Base-by-base conservation (phyloP, 1,140 invertebrate genomes). In the Lucilia sericata region DNA sequence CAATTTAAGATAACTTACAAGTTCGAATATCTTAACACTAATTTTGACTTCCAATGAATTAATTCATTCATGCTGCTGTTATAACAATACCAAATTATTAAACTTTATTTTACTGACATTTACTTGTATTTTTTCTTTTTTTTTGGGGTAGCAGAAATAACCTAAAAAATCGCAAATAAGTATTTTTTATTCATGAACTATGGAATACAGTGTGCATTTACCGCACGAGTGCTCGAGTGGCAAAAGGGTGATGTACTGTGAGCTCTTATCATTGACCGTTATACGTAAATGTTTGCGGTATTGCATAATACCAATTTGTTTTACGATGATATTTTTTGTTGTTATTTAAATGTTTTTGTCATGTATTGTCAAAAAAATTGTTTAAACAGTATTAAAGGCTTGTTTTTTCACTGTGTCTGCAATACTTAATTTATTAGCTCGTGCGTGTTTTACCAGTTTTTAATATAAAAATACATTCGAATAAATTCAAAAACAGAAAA, bases 361-460 rank as follows among this genome's bases (percentile, higher is more conserved):
- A n/a, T 60, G 5, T 60, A 17, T 60, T 60, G 55, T 60, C 14
- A 13, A 0, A 0, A 5, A 17, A 17, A n/a, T 60, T 60, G 51
- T 10, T 60, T 60, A 14, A 60, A 14, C 13, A n/a, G 14, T n/a
- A 60, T 17, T 17, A 60, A 60, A 60, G n/a, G 55, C 51, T 60
- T 60, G 55, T 60, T 7, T 17, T 30, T 5, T 60, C 42, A 10
- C 14, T 60, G 55, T 60, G 14, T 70, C 0, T 70, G 19, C 19
- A 70, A 21, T 19, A 65, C 7, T 25, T 70, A 21, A 70, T 70
- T 70, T 25, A 70, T 25, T 70, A 70, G 65, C 65, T 70, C 65
- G 65, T 70, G 65, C n/a, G n/a, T 70, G 65, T 70, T 70, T 70
- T 21, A 70, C n/a, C 19, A 70, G n/a, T 19, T 70, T 55, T 55